These are phyloP conservation scores for Acanthaster planci DNA, from an alignment of 35 echinoderm and acorn worm genomes.

Conservation along the genomic window DNA sequence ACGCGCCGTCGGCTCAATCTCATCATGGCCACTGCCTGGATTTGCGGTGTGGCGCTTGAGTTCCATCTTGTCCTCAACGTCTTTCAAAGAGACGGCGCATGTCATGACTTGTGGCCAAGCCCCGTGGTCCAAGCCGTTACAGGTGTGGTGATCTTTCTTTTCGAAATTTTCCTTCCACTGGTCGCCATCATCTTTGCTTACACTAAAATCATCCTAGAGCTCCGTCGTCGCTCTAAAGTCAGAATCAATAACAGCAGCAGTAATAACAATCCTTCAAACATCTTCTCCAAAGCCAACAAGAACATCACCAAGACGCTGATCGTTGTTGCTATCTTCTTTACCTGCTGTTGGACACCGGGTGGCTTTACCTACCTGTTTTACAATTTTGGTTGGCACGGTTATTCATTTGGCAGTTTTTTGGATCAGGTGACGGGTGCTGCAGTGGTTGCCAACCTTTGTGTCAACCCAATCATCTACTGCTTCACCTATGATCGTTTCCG, in stretches of 20 bases:
- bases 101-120: neutral
- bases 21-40: conserved; percentile 40
- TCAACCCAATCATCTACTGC: neutral
- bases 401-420: neutral
- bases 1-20: conserved; percentile 37
- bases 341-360: neutral
- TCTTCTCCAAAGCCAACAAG: conserved; percentile 10
- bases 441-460: neutral
- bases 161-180: neutral
- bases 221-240: neutral
- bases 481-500: no score
- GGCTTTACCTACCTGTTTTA: neutral
- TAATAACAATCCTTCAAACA: neutral
- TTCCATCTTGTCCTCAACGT: neutral
- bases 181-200: neutral
- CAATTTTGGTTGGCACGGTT: neutral
- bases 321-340: neutral
- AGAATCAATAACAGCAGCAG: neutral
- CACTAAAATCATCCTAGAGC: conserved; percentile 5
- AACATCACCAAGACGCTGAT: conserved; percentile 18
- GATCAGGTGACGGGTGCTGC: neutral
- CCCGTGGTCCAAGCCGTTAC: neutral
- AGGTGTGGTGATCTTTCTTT: neutral
- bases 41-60: neutral
- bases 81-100: neutral